Percentiles rank a stretch among this genome's conserved stretches.
Conservation (phyloP, 2,888 invertebrate species). For the Muschampia plurimacula region DNA sequence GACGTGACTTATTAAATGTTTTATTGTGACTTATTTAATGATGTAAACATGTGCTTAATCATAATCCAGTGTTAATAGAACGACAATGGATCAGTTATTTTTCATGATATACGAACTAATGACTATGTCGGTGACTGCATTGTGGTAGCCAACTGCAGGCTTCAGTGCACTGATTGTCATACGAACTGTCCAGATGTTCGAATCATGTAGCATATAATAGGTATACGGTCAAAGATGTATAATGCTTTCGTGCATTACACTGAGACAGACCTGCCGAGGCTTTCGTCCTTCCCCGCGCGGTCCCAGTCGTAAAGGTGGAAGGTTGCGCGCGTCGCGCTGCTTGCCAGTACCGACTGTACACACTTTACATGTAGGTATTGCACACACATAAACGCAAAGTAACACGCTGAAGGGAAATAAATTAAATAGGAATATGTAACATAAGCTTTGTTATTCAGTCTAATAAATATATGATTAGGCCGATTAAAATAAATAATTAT, state of each 20-base stretch:
- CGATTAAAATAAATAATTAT: slow-evolving; percentile 2
- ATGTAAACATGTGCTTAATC: background rate
- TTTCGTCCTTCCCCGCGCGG: slow-evolving; percentile 95
- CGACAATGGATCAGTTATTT: background rate
- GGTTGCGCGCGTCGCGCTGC: slow-evolving; percentile 63
- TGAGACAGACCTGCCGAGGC: slow-evolving; percentile 93
- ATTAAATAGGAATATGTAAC: slow-evolving; percentile 1
- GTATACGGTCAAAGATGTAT: slow-evolving; percentile 4
- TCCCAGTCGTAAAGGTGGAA: slow-evolving; percentile 96
- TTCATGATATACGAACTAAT: background rate
- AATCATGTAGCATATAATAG: slow-evolving; percentile 4
- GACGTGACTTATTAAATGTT: background rate
- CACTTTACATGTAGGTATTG: slow-evolving; percentile 54
- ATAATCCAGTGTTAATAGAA: slow-evolving; percentile 2
- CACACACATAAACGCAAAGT: slow-evolving; percentile 38
- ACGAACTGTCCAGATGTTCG: slow-evolving; percentile 24
- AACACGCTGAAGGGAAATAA: slow-evolving; percentile 30
- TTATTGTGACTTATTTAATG: background rate
- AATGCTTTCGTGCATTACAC: slow-evolving; percentile 34
- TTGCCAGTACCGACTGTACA: slow-evolving; percentile 77
- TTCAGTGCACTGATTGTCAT: slow-evolving; percentile 38
- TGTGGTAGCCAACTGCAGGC: slow-evolving; percentile 45
- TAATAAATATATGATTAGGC: background rate
- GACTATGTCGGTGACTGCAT: background rate
- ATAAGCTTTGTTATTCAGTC: slow-evolving; percentile 7